These are phyloP conservation scores for Drosophila kuntzei DNA, from an alignment of 2,888 invertebrate species.

Conservation along the genomic window DNA sequence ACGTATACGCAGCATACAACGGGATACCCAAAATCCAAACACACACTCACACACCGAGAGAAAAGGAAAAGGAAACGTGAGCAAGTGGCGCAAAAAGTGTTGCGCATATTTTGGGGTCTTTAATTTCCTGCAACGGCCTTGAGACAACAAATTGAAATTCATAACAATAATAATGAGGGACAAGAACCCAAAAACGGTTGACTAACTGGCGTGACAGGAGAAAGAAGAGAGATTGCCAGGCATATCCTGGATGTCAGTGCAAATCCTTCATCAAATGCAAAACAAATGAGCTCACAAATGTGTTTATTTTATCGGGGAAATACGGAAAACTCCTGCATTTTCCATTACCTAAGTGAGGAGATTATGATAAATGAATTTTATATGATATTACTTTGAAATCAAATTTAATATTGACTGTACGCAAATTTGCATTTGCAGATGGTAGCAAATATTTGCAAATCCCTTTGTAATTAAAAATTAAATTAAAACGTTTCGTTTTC, in stretches of 20 bases:
- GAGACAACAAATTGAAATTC: constrained; percentile 74
- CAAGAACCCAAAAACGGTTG: constrained; percentile 26
- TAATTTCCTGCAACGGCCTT: constrained; percentile 74
- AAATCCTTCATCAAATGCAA: constrained; percentile 33
- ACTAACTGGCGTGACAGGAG: constrained; percentile 36
- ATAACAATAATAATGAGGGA: constrained; percentile 66
- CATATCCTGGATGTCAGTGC: constrained; percentile 9
- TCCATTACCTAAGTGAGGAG: neutral
- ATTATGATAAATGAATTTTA: constrained; percentile 22
- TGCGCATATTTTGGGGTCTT: constrained; percentile 63
- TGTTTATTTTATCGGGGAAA: constrained; percentile 16
- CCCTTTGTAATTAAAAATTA: constrained; percentile 22
- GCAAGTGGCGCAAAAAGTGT: constrained; percentile 63
- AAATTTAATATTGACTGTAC: neutral
- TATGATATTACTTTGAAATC: constrained; percentile 1
- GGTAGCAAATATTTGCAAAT: constrained; percentile 20
- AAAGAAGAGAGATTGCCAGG: neutral
- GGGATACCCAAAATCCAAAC: constrained; percentile 21
- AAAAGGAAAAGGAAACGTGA: constrained; percentile 14
- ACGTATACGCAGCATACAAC: constrained; percentile 67
- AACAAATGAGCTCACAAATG: constrained; percentile 44
- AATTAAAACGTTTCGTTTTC: neutral
- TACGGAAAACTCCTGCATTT: neutral
- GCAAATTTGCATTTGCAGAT: constrained; percentile 12
- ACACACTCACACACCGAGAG: constrained; percentile 19